These are phyloP conservation scores for Tryphoninae sp. DNA, from an alignment of 2,888 invertebrate species.

Conservation along the genomic window DNA sequence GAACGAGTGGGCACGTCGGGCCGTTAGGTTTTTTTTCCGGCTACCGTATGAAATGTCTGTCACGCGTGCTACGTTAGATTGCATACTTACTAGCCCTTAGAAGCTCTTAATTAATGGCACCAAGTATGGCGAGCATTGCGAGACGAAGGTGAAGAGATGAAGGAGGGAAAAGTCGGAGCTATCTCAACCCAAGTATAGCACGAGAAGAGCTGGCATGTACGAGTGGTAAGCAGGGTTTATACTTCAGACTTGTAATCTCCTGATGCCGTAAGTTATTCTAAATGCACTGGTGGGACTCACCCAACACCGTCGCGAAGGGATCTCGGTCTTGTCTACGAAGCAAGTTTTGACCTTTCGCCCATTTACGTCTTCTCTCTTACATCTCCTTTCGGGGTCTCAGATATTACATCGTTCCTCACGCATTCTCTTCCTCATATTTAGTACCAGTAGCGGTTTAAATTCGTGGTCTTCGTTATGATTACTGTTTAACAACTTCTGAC, in stretches of 20 bases:
- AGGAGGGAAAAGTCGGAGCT: constrained; percentile 65
- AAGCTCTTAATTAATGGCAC: constrained; percentile 79
- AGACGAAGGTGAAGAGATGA: constrained; percentile 2
- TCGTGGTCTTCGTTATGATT: constrained; percentile 34
- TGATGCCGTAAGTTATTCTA: constrained; percentile 80
- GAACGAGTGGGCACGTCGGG: constrained; percentile 13
- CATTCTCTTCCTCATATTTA: constrained; percentile 37
- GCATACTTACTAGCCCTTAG: constrained; percentile 75
- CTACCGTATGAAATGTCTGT: constrained; percentile 59
- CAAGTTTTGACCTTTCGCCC: constrained; percentile 75
- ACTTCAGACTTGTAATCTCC: constrained; percentile 80
- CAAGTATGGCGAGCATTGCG: constrained; percentile 58
- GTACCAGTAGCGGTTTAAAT: constrained; percentile 28
- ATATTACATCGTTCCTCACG: constrained; percentile 41
- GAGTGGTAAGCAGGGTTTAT: constrained; percentile 76
- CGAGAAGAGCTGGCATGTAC: constrained; percentile 62
- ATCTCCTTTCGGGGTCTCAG: constrained; percentile 13
- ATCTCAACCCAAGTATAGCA: constrained; percentile 41
- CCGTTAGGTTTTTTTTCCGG: constrained; percentile 24
- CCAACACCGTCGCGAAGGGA: constrained; percentile 68
- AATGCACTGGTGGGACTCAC: constrained; percentile 78
- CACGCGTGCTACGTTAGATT: constrained; percentile 71
- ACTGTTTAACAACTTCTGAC: constrained; percentile 66
- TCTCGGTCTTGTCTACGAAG: constrained; percentile 74
- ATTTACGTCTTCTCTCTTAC: constrained; percentile 4